phyloP scores from a whole-genome alignment of 2,797 vertebrate species.

The Microhierax caerulescens region DNA sequence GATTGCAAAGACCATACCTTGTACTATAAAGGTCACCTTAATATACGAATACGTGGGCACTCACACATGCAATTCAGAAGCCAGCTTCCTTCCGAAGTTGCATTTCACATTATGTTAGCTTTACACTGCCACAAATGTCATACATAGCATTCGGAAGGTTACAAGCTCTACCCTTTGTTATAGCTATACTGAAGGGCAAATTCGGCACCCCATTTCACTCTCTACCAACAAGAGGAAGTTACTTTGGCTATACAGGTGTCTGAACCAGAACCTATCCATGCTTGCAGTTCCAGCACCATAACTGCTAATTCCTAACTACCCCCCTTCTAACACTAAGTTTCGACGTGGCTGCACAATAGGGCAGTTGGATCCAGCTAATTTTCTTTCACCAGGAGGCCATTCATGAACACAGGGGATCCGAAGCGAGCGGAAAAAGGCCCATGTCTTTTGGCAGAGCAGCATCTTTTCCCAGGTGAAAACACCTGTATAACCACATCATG shows the following conservation, averaged over 20 bases:
- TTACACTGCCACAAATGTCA: neutral
- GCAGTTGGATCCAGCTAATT: neutral
- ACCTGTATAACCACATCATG: neutral
- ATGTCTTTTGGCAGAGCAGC: neutral
- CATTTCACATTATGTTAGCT: neutral
- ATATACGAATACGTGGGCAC: neutral
- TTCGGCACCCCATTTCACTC: neutral
- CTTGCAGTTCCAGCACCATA: neutral
- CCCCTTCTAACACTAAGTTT: neutral
- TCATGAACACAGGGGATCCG: neutral
- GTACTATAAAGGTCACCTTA: neutral
- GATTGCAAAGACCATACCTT: neutral
- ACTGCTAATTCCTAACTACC: neutral
- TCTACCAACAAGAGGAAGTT: neutral
- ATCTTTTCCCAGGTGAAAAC: neutral
- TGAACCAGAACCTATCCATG: neutral
- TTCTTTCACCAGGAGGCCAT: neutral
- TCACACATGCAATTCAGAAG: neutral
- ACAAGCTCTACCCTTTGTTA: neutral
- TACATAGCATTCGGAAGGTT: neutral
- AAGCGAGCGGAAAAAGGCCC: neutral
- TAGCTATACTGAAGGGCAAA: neutral
- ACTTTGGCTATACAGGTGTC: accelerated
- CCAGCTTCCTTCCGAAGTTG: neutral
- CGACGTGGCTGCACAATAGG: neutral